Conservation (phyloP, 2,113 vertebrate species). For the Columba janthina region DNA sequence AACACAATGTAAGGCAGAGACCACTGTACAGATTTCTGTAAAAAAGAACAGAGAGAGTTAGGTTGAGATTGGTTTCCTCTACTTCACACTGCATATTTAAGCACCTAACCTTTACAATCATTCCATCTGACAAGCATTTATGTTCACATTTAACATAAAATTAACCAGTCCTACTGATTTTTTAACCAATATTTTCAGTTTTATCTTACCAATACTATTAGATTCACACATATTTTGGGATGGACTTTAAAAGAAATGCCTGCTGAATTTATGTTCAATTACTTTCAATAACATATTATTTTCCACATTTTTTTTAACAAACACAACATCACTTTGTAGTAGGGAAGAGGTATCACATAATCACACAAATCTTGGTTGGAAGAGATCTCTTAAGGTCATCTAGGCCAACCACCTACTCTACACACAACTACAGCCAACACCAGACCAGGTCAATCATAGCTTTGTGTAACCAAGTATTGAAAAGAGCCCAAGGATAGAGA, state of each 20-base stretch:
- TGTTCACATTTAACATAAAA: not conserved
- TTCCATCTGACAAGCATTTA: not conserved
- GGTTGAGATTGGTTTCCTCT: not conserved
- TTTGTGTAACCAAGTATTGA: not conserved
- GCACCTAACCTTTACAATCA: not conserved
- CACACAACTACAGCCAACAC: not conserved
- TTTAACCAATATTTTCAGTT: not conserved
- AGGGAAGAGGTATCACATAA: not conserved
- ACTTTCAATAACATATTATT: not conserved
- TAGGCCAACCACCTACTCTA: not conserved
- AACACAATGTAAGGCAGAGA: conserved; percentile 81
- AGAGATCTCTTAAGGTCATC: not conserved
- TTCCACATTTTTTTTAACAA: not conserved
- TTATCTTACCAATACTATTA: not conserved
- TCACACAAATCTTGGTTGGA: not conserved
- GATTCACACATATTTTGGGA: not conserved
- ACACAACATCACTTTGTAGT: not conserved
- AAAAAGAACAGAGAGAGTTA: not conserved
- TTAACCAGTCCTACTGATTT: not conserved
- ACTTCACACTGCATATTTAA: not conserved
- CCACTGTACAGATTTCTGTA: conserved; percentile 76
- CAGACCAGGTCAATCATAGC: not conserved
- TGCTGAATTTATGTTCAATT: not conserved
- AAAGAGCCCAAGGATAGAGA: not conserved
- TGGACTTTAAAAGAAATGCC: not conserved